These are phyloP conservation scores for Heliconius eleuchia DNA, from an alignment of 1,140 invertebrate species.

Conservation along the genomic window DNA sequence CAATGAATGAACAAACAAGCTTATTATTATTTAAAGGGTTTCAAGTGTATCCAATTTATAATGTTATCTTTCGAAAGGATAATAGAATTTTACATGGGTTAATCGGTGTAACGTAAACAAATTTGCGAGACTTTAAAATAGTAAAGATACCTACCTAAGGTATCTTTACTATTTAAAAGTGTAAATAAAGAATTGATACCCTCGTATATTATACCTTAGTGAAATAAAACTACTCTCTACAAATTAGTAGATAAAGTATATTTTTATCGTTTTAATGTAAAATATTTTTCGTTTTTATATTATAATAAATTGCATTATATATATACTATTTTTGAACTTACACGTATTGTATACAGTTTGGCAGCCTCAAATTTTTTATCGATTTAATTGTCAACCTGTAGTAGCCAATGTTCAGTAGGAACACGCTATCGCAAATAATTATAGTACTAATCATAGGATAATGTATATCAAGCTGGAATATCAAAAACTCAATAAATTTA, in stretches of 20 bases:
- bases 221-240: too few relatives aligned
- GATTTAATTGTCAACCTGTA: background rate
- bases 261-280: too few relatives aligned
- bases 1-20: background rate
- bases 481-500: background rate
- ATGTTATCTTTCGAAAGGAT: slow-evolving; percentile 1
- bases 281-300: too few relatives aligned
- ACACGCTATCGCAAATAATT: background rate
- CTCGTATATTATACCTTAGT: background rate
- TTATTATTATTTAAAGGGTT: slow-evolving; percentile 1
- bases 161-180: background rate
- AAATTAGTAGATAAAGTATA: too few relatives aligned
- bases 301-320: too few relatives aligned
- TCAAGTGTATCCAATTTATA: background rate
- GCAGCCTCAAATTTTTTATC: background rate
- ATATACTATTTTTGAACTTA: too few relatives aligned
- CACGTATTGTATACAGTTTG: too few relatives aligned
- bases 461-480: background rate
- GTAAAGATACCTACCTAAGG: background rate
- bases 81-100: background rate
- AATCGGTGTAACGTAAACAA: slow-evolving; percentile 4
- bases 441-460: background rate
- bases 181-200: background rate
- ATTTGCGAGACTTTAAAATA: background rate
- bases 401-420: background rate